These are phyloP conservation scores for Musca vetustissima DNA, from an alignment of 1,140 invertebrate genomes.

Conservation along the genomic window DNA sequence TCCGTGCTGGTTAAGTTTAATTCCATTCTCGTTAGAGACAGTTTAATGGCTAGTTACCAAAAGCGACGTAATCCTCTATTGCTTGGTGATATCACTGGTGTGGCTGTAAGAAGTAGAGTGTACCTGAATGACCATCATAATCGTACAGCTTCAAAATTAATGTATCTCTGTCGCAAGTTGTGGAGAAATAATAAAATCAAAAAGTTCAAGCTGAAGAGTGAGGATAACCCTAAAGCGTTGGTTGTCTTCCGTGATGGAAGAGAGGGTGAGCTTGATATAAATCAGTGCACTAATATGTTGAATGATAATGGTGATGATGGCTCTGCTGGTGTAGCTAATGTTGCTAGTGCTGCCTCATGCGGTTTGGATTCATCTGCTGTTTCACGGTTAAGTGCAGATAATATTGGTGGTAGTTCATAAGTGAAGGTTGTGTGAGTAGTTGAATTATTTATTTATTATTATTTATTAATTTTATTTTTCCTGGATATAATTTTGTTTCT, in stretches of 20 bases:
- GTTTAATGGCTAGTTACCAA: not conserved
- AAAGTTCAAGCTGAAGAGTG: not conserved
- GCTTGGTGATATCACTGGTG: not conserved
- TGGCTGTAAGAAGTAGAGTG: not conserved
- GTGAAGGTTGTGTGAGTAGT: no score
- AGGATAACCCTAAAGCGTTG: not conserved
- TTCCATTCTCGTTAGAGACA: not conserved
- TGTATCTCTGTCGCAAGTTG: not conserved
- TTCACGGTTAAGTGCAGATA: not conserved
- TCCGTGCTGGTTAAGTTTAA: not conserved
- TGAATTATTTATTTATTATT: no score
- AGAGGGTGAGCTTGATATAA: not conserved
- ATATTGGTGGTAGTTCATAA: not conserved
- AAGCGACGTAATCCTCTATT: not conserved
- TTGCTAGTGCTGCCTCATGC: no score
- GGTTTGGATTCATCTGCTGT: no score
- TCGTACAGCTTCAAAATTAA: not conserved
- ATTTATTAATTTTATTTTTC: no score
- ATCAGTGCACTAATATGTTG: not conserved
- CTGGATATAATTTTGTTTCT: no score
- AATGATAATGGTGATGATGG: not conserved
- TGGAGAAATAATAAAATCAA: not conserved
- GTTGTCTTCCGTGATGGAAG: not conserved
- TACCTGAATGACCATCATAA: not conserved
- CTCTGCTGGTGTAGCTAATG: not conserved